phyloP scores from a whole-genome alignment of 1,140 invertebrate genomes.

The Trichoplusia ni region DNA sequence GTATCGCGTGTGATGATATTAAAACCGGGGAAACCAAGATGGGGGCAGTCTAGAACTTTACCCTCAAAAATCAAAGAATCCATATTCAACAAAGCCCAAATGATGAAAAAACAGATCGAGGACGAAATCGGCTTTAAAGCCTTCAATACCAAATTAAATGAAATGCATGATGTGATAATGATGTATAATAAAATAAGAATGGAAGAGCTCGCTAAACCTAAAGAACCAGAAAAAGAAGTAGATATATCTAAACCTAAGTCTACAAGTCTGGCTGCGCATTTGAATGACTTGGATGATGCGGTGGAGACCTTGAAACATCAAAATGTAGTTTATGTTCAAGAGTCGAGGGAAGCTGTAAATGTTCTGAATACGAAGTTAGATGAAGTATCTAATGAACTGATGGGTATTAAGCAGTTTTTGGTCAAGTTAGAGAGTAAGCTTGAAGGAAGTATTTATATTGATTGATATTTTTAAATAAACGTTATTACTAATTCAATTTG shows the following conservation, averaged over 20 bases:
- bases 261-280: neutral
- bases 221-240: constrained; percentile 6
- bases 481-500: too few species aligned
- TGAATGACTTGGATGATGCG: constrained; percentile 50
- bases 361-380: constrained; percentile 65
- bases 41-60: constrained; percentile 57
- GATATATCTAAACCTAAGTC: neutral
- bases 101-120: constrained; percentile 62
- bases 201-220: constrained; percentile 28
- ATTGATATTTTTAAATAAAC: neutral
- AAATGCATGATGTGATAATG: constrained; percentile 61
- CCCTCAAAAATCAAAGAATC: constrained; percentile 61
- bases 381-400: constrained; percentile 66
- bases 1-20: constrained; percentile 52
- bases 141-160: constrained; percentile 57
- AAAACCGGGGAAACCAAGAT: constrained; percentile 62
- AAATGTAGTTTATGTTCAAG: constrained; percentile 45
- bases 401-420: constrained; percentile 63
- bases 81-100: constrained; percentile 66
- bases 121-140: constrained; percentile 54
- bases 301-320: constrained; percentile 58
- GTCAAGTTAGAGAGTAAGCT: constrained; percentile 67
- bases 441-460: too few species aligned
- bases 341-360: constrained; percentile 53
- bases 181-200: constrained; percentile 35